Conservation (phyloP, 2,888 invertebrate species). For the Galerucella pusilla region DNA sequence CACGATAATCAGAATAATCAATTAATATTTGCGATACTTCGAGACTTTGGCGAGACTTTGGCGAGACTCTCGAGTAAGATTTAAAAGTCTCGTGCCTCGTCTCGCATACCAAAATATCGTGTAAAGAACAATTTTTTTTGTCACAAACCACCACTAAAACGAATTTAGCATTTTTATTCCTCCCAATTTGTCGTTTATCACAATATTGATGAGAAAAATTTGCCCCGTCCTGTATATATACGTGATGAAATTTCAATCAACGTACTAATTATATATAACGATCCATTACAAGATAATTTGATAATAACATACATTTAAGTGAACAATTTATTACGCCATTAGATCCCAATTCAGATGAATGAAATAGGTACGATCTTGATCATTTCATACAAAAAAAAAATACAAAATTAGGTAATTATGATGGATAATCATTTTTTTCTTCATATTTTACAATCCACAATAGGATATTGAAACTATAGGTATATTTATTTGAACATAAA, state of each 20-base stretch:
- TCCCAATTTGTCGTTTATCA: too few relatives aligned
- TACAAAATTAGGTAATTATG: not conserved
- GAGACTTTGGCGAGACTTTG: too few relatives aligned
- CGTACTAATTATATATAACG: not conserved
- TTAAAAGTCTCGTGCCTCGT: too few relatives aligned
- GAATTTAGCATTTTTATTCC: too few relatives aligned
- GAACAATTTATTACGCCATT: conserved; percentile 9
- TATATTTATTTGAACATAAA: too few relatives aligned
- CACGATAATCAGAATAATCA: too few relatives aligned
- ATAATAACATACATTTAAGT: conserved; percentile 4
- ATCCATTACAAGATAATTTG: not conserved
- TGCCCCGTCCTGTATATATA: not conserved
- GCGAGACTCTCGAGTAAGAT: too few relatives aligned
- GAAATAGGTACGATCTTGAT: not conserved
- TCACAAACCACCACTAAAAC: too few relatives aligned
- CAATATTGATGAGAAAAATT: not conserved
- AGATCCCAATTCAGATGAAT: not conserved
- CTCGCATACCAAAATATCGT: too few relatives aligned
- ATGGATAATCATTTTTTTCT: not conserved
- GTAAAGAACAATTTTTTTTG: too few relatives aligned
- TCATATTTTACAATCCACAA: not conserved
- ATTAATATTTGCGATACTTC: too few relatives aligned
- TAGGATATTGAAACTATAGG: too few relatives aligned
- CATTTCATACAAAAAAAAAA: not conserved
- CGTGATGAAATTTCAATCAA: not conserved